Evolutionary conservation across 64 coral and sea anemone genomes (phyloP).

Genomic region (Porites australiensis): DNA sequence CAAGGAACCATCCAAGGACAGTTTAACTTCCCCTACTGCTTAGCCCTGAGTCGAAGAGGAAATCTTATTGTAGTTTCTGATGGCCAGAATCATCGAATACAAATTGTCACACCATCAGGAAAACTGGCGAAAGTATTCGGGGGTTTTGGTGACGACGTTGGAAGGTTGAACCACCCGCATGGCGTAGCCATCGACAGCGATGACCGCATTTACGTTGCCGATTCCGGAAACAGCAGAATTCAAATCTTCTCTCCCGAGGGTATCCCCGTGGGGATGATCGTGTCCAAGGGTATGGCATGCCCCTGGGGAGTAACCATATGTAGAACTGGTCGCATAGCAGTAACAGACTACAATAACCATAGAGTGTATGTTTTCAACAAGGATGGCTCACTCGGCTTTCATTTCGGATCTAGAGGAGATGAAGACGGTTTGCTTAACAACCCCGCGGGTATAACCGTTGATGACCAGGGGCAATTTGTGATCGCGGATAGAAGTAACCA

Average conservation of each 20-base stretch:
- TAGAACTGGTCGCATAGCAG: conserved; percentile 44
- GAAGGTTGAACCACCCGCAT: conserved; percentile 65
- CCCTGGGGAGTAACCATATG: conserved; percentile 75
- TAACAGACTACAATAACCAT: conserved; percentile 84
- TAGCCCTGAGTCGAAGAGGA: conserved; percentile 36
- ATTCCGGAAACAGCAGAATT: conserved; percentile 78
- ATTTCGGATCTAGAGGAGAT: conserved; percentile 75
- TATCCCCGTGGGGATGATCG: conserved; percentile 51
- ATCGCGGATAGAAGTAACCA: conserved; percentile 83
- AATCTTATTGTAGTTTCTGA: conserved; percentile 69
- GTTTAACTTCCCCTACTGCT: conserved; percentile 80
- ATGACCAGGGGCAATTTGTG: conserved; percentile 71
- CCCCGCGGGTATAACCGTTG: conserved; percentile 75
- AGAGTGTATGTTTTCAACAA: conserved; percentile 61
- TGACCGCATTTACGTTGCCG: conserved; percentile 66
- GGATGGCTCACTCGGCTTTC: conserved; percentile 41
- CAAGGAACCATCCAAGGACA: conserved; percentile 51
- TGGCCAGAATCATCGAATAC: conserved; percentile 80
- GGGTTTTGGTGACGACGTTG: conserved; percentile 55
- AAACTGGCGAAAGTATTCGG: conserved; percentile 61
- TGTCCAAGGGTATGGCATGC: conserved; percentile 27
- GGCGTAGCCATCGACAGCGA: conserved; percentile 63
- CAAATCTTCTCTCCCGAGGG: conserved; percentile 81
- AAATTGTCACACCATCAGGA: conserved; percentile 57
- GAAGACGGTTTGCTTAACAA: conserved; percentile 74